Percentiles rank a stretch among this genome's conserved stretches.
Conservation (phyloP, 2,113 vertebrate genomes). For the Rhea americana region DNA sequence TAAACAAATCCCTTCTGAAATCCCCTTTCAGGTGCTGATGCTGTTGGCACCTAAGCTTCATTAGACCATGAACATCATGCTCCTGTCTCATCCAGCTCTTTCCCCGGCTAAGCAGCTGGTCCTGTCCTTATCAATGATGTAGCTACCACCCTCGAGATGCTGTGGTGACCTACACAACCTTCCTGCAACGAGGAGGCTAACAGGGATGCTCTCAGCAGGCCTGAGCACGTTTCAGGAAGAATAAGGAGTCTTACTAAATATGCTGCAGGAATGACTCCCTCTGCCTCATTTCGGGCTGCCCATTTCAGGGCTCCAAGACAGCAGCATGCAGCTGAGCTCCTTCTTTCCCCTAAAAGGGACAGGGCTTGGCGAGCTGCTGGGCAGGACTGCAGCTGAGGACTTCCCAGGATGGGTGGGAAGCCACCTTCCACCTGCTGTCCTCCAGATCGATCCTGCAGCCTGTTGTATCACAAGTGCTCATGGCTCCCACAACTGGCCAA, state of each 20-base stretch:
- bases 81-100: not conserved
- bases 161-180: not conserved
- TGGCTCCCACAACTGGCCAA: not conserved
- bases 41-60: not conserved
- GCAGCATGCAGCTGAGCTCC: not conserved
- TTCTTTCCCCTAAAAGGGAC: fast-evolving
- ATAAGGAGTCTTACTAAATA: fast-evolving
- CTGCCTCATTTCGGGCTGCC: not conserved
- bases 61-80: fast-evolving
- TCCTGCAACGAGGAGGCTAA: not conserved
- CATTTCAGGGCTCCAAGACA: not conserved
- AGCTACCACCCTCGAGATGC: not conserved
- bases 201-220: not conserved
- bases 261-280: not conserved
- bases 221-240: not conserved
- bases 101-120: not conserved
- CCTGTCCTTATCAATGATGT: not conserved
- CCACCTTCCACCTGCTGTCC: not conserved
- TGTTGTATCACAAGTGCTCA: fast-evolving
- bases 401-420: not conserved
- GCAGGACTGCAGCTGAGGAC: not conserved
- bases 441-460: fast-evolving
- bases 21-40: not conserved
- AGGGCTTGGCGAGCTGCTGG: not conserved
- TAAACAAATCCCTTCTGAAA: not conserved